phyloP scores from a whole-genome alignment of 2,888 invertebrate genomes.

The Fragum fragum region DNA sequence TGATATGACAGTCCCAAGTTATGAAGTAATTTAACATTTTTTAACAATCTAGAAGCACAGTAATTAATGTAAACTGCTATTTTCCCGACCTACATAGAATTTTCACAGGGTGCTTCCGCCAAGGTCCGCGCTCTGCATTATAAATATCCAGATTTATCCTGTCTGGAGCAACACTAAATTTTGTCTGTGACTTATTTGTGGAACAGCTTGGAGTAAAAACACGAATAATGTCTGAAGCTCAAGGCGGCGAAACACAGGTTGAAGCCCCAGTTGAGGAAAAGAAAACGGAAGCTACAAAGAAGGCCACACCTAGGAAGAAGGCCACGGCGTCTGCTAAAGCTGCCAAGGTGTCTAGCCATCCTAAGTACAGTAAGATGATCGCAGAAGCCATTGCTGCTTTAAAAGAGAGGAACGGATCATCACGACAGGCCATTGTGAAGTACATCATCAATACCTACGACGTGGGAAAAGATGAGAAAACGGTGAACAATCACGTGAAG shows the following conservation, averaged over 20 bases:
- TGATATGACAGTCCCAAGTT: background rate
- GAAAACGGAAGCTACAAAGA: background rate
- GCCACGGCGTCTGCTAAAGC: constrained; percentile 52
- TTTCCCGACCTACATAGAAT: background rate
- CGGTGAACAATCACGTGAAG: constrained; percentile 86
- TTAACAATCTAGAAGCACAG: constrained; percentile 45
- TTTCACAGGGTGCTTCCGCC: constrained; percentile 45
- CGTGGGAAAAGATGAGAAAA: constrained; percentile 86
- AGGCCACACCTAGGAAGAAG: no score
- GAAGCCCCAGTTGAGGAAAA: constrained; percentile 38
- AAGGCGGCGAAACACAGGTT: background rate
- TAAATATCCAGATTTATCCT: constrained; percentile 32
- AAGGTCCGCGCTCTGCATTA: constrained; percentile 61
- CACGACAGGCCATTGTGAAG: constrained; percentile 87
- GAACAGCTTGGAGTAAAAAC: no score
- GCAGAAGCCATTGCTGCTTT: constrained; percentile 85
- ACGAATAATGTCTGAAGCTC: constrained; percentile 29
- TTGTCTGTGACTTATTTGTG: no score
- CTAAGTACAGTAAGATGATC: constrained; percentile 87
- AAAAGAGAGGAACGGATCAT: constrained; percentile 87
- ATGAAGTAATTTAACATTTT: constrained; percentile 3
- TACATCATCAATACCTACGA: constrained; percentile 87
- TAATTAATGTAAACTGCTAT: background rate
- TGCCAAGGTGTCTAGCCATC: constrained; percentile 75
- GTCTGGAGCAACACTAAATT: no score